These are phyloP conservation scores for Melieria crassipennis DNA, from an alignment of 2,888 invertebrate genomes.

Conservation along the genomic window DNA sequence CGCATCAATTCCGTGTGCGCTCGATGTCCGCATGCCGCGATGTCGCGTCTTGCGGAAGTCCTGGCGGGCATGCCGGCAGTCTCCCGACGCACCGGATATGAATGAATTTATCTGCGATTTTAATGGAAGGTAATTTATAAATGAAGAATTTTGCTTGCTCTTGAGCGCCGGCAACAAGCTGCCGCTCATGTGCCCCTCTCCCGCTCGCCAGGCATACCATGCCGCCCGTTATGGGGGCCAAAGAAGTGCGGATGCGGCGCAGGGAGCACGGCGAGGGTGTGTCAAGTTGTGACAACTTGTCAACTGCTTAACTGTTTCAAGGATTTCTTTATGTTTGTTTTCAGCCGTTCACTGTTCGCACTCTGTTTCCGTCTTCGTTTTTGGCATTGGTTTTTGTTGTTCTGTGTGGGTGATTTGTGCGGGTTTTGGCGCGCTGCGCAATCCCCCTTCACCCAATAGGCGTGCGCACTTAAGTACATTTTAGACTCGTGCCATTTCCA, in stretches of 20 bases:
- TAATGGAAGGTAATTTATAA: conserved; percentile 59
- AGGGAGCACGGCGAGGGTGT: neutral
- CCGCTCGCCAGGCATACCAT: neutral
- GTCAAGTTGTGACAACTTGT: conserved; percentile 16
- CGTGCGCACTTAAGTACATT: neutral
- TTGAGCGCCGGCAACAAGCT: neutral
- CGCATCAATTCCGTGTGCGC: no score
- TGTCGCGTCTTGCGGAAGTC: no score
- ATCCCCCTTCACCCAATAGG: neutral
- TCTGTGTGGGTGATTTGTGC: neutral
- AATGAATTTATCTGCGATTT: conserved; percentile 49
- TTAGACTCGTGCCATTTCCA: neutral
- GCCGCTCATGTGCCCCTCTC: neutral
- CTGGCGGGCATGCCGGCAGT: no score
- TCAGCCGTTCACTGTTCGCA: neutral
- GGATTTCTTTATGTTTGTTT: neutral
- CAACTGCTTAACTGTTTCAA: conserved; percentile 18
- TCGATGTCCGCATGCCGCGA: no score
- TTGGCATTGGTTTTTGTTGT: neutral
- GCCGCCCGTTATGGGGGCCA: neutral
- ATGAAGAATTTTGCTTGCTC: conserved; percentile 51
- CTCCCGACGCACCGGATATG: conserved; percentile 19
- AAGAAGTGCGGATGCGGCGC: neutral
- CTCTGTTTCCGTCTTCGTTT: neutral
- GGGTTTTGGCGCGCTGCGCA: neutral